These are phyloP conservation scores for Euphydryas editha DNA, from an alignment of 2,888 invertebrate species.

Conservation along the genomic window DNA sequence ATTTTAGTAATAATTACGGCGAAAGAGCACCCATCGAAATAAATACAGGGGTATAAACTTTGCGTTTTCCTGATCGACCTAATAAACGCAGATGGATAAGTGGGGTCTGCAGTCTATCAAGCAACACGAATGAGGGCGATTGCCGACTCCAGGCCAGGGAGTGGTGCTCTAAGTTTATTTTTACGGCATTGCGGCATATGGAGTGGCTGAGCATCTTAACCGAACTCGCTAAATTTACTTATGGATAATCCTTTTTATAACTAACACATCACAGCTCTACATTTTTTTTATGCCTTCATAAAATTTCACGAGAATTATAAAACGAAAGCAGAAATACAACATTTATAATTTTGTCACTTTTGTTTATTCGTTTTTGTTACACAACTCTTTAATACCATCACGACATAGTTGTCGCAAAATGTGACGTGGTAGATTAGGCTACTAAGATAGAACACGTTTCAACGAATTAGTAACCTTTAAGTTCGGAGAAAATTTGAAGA, in stretches of 20 bases:
- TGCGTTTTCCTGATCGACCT: slow-evolving; percentile 73
- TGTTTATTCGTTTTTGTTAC: neutral
- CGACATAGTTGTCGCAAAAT: slow-evolving; percentile 18
- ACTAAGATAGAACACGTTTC: slow-evolving; percentile 47
- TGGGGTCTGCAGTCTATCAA: slow-evolving; percentile 72
- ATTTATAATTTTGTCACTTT: neutral
- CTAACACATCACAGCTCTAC: neutral
- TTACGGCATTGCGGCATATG: slow-evolving; percentile 66
- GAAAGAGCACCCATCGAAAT: slow-evolving; percentile 58
- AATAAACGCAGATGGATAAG: slow-evolving; percentile 63
- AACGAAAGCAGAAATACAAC: slow-evolving; percentile 1
- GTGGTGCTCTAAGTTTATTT: slow-evolving; percentile 60
- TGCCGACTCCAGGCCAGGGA: slow-evolving; percentile 46
- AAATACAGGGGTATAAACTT: slow-evolving; percentile 60
- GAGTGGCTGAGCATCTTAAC: slow-evolving; percentile 44
- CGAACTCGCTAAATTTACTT: slow-evolving; percentile 29
- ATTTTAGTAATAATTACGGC: slow-evolving; percentile 41
- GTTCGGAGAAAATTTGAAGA: slow-evolving; percentile 31
- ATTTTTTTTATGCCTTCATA: neutral
- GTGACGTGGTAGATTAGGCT: slow-evolving; percentile 22
- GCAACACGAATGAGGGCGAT: slow-evolving; percentile 61
- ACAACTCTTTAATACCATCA: neutral
- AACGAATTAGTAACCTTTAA: slow-evolving; percentile 34
- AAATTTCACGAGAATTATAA: neutral
- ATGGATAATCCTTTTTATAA: slow-evolving; percentile 29